Evolutionary conservation across 2,888 invertebrate species (phyloP), one percentile per base, ranked within the genome.

Genomic region (Drosophila neutralis): DNA sequence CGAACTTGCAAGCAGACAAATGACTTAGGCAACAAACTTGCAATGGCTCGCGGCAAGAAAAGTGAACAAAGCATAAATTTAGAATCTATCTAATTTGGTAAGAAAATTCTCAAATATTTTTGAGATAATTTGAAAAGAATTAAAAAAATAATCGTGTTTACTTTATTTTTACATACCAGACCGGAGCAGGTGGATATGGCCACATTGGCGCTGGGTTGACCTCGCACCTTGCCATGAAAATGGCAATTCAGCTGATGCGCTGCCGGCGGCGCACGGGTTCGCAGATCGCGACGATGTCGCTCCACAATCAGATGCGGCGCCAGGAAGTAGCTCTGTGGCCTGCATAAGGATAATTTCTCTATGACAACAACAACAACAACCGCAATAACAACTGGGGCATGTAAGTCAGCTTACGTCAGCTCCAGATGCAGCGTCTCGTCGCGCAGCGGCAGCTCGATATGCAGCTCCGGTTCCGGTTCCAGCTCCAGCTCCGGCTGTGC

Each of bases 111-210:
- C 13, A 7, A 45, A 21, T 45, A 7, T 7, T 45, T 36, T 45
- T 40, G 0, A n/a, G 5, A n/a, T 5, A 1, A n/a, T 40, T 40
- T n/a, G n/a, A 40, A 40, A n/a, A 10, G n/a, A n/a, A n/a, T 10
- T 10, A 4, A 10, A 40, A 38, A n/a, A 18, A 42, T 1, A 21
- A 21, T n/a, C 2, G 4, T 24, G 10, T 15, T 0, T n/a, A 24
- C 0, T 38, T 13, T 0, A 4, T 13, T 27, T 36, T 11, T 24
- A 94, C 96, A 96, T 93, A 97, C 97, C 94, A 97, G 93, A 90
- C 97, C 97, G 91, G 96, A 95, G 92, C 97, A 98, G 24, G 97
- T 95, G 18, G 97, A 97, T 66, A 98, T 92, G 24, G 97, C 97
- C 59, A 97, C 96, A 76, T 94, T 94, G 42, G 97, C 97, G 65